Evolutionary conservation across 2,888 invertebrate species (phyloP), one percentile per base, ranked within the genome.

Genomic region (Eurytoma adleriae): DNA sequence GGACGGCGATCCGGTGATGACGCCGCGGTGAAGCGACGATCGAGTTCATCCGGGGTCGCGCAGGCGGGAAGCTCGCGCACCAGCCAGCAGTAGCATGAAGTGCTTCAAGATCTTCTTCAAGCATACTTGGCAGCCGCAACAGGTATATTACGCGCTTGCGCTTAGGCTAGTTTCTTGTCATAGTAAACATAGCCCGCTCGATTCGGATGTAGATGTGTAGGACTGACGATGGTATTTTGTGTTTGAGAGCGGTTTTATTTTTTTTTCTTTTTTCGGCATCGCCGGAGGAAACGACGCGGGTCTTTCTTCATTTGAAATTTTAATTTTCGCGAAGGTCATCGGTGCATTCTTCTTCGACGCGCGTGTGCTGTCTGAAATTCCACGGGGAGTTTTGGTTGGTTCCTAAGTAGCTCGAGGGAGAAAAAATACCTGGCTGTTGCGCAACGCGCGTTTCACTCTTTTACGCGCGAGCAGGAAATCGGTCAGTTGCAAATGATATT

Each of bases 51-150:
- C 40, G 3, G 40, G 7, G 40, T 40, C 10, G 4, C 40, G 40
- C 40, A 40, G 40, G 4, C 20, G 7, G 69, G 30, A 30, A 24
- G 30, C 13, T 20, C 59, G 50, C 50, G 50, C 14, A 50, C 24
- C 54, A 54, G 54, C 54, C 54, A 14, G 7, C 4, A n/a, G 40
- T 67, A 85, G 79, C 56, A 89, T 89, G 87, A 89, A 84, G 86
- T 89, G 86, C 80, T 90, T 89, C 84, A 89, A 88, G 80, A 87
- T 83, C 70, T 88, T 90, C 72, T 90, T 90, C 83, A 89, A 89
- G 81, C 89, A 88, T 77, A 90, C 90, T 69, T 90, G 90, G 90
- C 88, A 88, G 64, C 88, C 86, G 67, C 89, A 90, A 83, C 90
- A 90, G 88, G 90, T 90, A 83, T 86, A 5, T 52, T 20, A 20